Evolutionary conservation across 1,140 invertebrate species (phyloP).

Genomic region (Drosophila rufa): DNA sequence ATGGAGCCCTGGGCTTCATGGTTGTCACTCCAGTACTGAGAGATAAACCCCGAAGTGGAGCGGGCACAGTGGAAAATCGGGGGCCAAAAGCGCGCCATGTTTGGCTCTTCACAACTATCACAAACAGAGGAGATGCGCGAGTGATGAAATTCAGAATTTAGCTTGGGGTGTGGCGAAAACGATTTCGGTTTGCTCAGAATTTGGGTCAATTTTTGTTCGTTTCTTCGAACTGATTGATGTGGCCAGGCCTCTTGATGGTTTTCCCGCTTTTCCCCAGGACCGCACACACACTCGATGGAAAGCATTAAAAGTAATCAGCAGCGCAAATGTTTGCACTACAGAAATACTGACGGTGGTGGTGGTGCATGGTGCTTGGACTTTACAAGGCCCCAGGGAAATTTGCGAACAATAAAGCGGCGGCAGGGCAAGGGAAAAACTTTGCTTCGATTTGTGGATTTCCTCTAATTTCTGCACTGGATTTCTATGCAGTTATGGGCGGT

Average conservation of each 20-base stretch:
- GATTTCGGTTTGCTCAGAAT: constrained; percentile 33
- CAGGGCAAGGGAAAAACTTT: constrained; percentile 43
- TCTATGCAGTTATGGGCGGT: constrained; percentile 57
- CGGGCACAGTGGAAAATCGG: constrained; percentile 13
- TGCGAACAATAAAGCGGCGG: constrained; percentile 72
- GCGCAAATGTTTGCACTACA: constrained; percentile 75
- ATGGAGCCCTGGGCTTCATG: not conserved
- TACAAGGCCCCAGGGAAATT: constrained; percentile 78
- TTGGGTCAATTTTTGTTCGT: constrained; percentile 37
- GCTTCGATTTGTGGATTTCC: constrained; percentile 59
- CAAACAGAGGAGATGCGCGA: not conserved
- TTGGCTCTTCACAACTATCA: constrained; percentile 1
- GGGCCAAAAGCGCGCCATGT: constrained; percentile 25
- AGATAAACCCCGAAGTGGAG: not conserved
- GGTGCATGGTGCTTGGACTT: constrained; percentile 20
- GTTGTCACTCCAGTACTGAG: not conserved
- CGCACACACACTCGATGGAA: constrained; percentile 62
- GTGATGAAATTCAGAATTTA: constrained; percentile 50
- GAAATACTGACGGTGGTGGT: constrained; percentile 19
- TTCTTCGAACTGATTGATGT: constrained; percentile 56
- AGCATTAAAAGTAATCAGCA: constrained; percentile 82
- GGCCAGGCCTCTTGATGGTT: constrained; percentile 38
- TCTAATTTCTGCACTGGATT: constrained; percentile 61
- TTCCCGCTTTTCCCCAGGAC: constrained; percentile 5
- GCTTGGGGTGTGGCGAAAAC: constrained; percentile 4